These are phyloP conservation scores for Macrotis lagotis DNA, from an alignment of 2,113 vertebrate genomes.

Conservation along the genomic window DNA sequence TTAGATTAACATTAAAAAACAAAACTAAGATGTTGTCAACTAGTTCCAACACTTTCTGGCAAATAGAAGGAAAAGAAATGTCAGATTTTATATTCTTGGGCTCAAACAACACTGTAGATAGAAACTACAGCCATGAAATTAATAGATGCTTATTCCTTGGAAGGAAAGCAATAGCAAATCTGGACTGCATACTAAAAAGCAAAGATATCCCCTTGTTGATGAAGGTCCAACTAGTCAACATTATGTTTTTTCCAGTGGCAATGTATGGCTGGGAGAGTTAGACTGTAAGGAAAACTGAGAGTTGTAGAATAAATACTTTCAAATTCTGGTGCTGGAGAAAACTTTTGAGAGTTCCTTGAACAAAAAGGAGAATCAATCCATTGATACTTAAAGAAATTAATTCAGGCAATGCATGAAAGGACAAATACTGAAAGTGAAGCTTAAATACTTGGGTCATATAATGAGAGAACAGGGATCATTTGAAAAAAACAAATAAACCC, in stretches of 20 bases:
- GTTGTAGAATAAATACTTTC: not conserved
- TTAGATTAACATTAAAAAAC: not conserved
- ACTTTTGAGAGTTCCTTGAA: not conserved
- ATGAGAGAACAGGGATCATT: not conserved
- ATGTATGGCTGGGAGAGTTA: not conserved
- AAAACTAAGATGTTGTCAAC: not conserved
- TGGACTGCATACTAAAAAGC: not conserved
- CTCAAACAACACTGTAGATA: not conserved
- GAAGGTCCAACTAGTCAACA: not conserved
- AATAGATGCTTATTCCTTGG: not conserved
- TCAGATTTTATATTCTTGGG: not conserved
- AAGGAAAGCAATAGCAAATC: not conserved
- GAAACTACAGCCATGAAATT: not conserved
- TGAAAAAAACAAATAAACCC: not conserved
- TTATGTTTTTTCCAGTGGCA: not conserved
- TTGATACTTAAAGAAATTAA: not conserved
- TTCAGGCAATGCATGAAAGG: not conserved
- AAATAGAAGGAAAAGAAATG: not conserved
- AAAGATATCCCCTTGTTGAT: not conserved
- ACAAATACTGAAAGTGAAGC: too few relatives aligned
- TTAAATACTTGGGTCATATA: not conserved
- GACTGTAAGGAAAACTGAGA: not conserved
- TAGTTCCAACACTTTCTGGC: not conserved
- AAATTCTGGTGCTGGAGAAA: not conserved
- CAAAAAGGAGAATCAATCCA: not conserved